These are phyloP conservation scores for Scotopteryx bipunctaria DNA, from an alignment of 2,888 invertebrate species.

Conservation along the genomic window DNA sequence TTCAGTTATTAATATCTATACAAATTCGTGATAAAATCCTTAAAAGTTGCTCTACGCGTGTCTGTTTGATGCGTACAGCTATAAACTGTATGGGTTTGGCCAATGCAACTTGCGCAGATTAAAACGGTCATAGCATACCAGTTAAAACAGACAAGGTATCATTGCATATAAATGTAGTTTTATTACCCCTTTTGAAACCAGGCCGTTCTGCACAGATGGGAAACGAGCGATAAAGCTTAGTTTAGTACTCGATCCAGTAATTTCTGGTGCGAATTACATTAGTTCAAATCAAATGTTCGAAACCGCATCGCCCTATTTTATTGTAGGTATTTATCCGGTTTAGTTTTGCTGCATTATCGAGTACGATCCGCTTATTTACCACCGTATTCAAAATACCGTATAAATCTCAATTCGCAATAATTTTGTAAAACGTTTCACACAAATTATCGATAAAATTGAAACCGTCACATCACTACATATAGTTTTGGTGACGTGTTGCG, in stretches of 20 bases:
- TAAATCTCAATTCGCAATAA: neutral
- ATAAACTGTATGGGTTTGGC: too few relatives aligned
- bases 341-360: neutral
- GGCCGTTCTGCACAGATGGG: conserved; percentile 21
- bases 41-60: too few relatives aligned
- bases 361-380: conserved; percentile 1
- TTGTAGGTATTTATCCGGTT: conserved; percentile 11
- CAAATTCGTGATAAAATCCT: too few relatives aligned
- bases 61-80: too few relatives aligned
- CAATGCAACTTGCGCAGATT: neutral
- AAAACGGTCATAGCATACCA: neutral
- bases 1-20: too few relatives aligned
- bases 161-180: conserved; percentile 14
- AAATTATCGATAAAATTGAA: conserved; percentile 33
- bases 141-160: conserved; percentile 9
- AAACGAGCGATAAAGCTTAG: conserved; percentile 27
- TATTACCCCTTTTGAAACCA: conserved; percentile 12
- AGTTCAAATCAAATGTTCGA: conserved; percentile 17
- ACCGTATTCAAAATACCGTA: neutral
- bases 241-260: conserved; percentile 6
- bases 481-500: conserved; percentile 42
- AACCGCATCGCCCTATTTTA: neutral
- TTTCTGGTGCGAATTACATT: conserved; percentile 7
- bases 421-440: neutral
- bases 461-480: conserved; percentile 66